These are phyloP conservation scores for Cosmia trapezina DNA, from an alignment of 2,888 invertebrate species.

Conservation along the genomic window DNA sequence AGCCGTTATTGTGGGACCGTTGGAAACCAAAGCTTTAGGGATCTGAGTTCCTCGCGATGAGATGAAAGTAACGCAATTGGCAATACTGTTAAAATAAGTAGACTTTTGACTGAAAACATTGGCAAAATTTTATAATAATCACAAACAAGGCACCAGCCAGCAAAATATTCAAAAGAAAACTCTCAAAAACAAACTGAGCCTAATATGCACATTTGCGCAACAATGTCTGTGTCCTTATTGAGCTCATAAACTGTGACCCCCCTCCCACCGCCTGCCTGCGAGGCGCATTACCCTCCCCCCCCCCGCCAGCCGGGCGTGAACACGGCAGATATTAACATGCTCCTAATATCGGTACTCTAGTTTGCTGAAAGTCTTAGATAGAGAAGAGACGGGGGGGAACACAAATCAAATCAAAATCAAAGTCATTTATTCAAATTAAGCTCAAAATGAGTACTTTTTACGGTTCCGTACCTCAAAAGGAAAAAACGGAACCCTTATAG, in stretches of 20 bases:
- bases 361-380: neutral
- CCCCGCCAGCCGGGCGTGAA: neutral
- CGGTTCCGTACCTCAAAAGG: too few species aligned
- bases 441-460: too few species aligned
- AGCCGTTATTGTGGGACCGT: too few species aligned
- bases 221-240: conserved; percentile 43
- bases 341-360: conserved; percentile 1
- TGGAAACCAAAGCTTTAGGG: neutral
- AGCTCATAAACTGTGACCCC: conserved; percentile 41
- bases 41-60: neutral
- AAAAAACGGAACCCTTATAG: too few species aligned
- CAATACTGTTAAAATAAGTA: conserved; percentile 1
- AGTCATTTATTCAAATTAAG: too few species aligned
- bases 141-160: neutral
- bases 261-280: conserved; percentile 1
- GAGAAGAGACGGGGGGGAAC: neutral
- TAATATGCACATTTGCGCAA: conserved; percentile 24
- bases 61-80: neutral
- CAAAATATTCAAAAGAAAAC: neutral
- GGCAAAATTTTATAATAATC: neutral
- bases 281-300: conserved; percentile 6
- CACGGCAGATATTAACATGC: conserved; percentile 31
- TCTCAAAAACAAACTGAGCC: conserved; percentile 9
- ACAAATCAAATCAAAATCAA: too few species aligned
- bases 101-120: too few species aligned